Percentiles rank a stretch among this genome's conserved stretches.
These are phyloP conservation scores for Tupiocoris notatus DNA, from an alignment of 2,888 invertebrate genomes.

Conservation along the genomic window DNA sequence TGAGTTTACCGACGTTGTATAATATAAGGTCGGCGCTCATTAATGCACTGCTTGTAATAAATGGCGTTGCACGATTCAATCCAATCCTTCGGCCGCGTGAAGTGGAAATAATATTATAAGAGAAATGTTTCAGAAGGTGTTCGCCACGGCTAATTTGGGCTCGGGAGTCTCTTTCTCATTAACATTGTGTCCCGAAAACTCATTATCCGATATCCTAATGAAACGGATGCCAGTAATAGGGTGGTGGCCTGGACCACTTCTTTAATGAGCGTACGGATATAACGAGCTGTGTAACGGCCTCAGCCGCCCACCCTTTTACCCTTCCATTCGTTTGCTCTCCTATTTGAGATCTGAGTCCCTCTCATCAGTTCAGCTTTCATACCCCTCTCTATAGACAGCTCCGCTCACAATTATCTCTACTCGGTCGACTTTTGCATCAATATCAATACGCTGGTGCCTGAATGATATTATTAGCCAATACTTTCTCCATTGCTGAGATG, in stretches of 20 bases:
- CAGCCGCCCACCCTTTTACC: constrained; percentile 25
- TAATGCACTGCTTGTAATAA: too few relatives aligned
- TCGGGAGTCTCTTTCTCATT: constrained; percentile 45
- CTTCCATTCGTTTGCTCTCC: constrained; percentile 1
- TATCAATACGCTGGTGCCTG: too few relatives aligned
- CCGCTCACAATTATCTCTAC: background rate
- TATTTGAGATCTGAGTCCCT: background rate
- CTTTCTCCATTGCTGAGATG: too few relatives aligned
- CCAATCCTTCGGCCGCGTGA: background rate
- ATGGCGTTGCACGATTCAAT: background rate
- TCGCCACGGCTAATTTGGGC: constrained; percentile 39
- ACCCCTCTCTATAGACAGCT: background rate
- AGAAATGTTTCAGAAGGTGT: constrained; percentile 13
- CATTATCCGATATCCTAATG: constrained; percentile 49
- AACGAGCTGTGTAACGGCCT: constrained; percentile 43
- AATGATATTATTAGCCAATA: too few relatives aligned
- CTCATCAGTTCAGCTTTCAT: constrained; percentile 1
- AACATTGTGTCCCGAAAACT: constrained; percentile 49
- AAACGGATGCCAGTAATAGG: constrained; percentile 48
- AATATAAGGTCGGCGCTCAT: too few relatives aligned
- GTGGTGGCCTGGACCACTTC: constrained; percentile 43
- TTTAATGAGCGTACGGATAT: constrained; percentile 45
- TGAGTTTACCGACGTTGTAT: too few relatives aligned
- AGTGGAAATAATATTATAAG: background rate
- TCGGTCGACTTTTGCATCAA: background rate